A percentile compares a stretch with the other conserved stretches of the same genome.
Conservation (phyloP, 2,113 vertebrate genomes). For the Calypte anna region DNA sequence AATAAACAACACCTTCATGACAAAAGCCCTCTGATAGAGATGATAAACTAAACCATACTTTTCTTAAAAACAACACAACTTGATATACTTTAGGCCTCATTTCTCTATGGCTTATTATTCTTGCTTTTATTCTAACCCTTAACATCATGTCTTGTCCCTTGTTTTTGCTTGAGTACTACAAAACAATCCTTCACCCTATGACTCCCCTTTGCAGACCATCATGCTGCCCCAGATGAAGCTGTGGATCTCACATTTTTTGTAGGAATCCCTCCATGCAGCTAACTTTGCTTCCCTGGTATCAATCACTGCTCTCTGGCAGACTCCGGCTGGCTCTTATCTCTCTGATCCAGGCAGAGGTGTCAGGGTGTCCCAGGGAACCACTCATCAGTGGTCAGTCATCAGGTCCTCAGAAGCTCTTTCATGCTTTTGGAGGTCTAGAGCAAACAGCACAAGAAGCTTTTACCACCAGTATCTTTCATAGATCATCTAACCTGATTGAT, state of each 20-base stretch:
- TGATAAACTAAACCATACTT: not conserved
- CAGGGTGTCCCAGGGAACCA: slow-evolving; percentile 69
- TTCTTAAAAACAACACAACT: not conserved
- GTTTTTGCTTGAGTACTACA: slow-evolving; percentile 31
- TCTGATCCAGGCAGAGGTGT: slow-evolving; percentile 76
- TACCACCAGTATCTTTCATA: slow-evolving; percentile 25
- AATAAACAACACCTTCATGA: not conserved
- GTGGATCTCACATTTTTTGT: slow-evolving; percentile 4
- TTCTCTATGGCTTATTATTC: not conserved
- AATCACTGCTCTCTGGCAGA: slow-evolving; percentile 27
- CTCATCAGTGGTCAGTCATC: slow-evolving; percentile 75
- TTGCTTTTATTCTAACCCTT: slow-evolving; percentile 26
- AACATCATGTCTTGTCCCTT: slow-evolving; percentile 43
- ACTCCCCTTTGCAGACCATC: slow-evolving; percentile 50
- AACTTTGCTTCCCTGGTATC: slow-evolving; percentile 66
- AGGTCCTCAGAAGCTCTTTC: slow-evolving; percentile 52
- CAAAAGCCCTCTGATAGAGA: not conserved
- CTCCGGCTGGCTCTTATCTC: slow-evolving; percentile 68
- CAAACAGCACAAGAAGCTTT: slow-evolving; percentile 49
- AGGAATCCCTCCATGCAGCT: slow-evolving; percentile 46
- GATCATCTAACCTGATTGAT: slow-evolving; percentile 57
- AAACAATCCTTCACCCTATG: slow-evolving; percentile 43
- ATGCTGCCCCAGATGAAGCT: slow-evolving; percentile 38
- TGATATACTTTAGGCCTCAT: not conserved
- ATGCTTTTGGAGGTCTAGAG: slow-evolving; percentile 46